Percentiles rank a stretch among this genome's conserved stretches.
These are phyloP conservation scores for Noctilio leporinus DNA, from an alignment of 2,113 vertebrate species.

Conservation along the genomic window DNA sequence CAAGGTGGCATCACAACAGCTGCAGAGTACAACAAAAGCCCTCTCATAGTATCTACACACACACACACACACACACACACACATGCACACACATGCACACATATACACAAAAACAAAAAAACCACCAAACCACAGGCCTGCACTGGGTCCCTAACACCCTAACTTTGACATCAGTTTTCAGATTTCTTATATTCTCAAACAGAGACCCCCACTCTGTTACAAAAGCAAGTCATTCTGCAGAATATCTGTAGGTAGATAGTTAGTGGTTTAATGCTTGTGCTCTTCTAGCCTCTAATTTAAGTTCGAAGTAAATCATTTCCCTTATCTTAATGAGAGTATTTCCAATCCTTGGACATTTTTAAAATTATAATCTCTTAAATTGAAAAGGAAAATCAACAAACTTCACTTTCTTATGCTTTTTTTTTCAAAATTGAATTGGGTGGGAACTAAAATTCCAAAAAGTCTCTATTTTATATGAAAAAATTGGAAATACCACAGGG, in stretches of 20 bases:
- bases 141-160: not conserved
- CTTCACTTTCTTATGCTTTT: constrained; percentile 17
- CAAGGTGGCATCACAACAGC: not conserved
- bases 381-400: not conserved
- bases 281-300: not conserved
- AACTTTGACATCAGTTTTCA: not conserved
- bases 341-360: not conserved
- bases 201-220: not conserved
- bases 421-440: constrained; percentile 43
- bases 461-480: constrained; percentile 18
- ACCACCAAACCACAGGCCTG: fast-evolving
- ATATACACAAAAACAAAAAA: too few relatives aligned
- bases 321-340: not conserved
- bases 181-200: not conserved
- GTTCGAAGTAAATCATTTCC: not conserved
- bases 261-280: not conserved
- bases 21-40: fast-evolving
- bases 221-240: not conserved
- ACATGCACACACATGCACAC: not conserved
- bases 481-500: not conserved
- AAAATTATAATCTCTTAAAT: not conserved
- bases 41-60: fast-evolving
- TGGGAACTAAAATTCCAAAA: constrained; percentile 48
- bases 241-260: not conserved
- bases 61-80: not conserved